Conservation (phyloP, 2,797 vertebrate species). For the Lithobates pipiens region DNA sequence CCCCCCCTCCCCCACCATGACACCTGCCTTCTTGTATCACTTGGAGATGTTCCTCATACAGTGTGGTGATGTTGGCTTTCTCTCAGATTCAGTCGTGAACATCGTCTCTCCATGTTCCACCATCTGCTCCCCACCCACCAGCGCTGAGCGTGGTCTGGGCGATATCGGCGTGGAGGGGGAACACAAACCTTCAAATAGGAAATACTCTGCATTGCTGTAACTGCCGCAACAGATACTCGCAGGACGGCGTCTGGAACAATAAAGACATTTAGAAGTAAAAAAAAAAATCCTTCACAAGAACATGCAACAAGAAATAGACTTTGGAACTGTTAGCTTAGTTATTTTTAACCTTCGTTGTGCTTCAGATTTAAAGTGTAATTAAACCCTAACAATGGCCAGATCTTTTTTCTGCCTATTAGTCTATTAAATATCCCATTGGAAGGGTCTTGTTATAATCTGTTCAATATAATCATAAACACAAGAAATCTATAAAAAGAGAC, state of each 20-base stretch:
- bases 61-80: not conserved
- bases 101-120: not conserved
- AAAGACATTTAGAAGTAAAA: not conserved
- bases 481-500: too few species aligned
- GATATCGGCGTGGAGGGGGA: constrained; percentile 64
- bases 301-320: too few species aligned
- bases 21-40: not conserved
- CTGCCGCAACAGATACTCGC: constrained; percentile 73
- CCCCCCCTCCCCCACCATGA: too few species aligned
- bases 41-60: not conserved
- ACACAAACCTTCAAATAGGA: constrained; percentile 81
- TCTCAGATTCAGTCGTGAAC: not conserved
- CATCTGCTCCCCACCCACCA: constrained; percentile 4
- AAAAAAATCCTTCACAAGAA: too few species aligned
- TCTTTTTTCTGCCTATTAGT: too few species aligned
- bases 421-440: too few species aligned
- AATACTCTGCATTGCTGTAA: constrained; percentile 87
- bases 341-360: too few species aligned
- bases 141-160: constrained; percentile 62
- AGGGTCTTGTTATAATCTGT: too few species aligned
- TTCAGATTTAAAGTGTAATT: too few species aligned
- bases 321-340: too few species aligned
- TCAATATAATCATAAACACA: too few species aligned
- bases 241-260: constrained; percentile 68
- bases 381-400: too few species aligned